These are phyloP conservation scores for Ladona fulva DNA, from an alignment of 1,140 invertebrate genomes.

Conservation along the genomic window DNA sequence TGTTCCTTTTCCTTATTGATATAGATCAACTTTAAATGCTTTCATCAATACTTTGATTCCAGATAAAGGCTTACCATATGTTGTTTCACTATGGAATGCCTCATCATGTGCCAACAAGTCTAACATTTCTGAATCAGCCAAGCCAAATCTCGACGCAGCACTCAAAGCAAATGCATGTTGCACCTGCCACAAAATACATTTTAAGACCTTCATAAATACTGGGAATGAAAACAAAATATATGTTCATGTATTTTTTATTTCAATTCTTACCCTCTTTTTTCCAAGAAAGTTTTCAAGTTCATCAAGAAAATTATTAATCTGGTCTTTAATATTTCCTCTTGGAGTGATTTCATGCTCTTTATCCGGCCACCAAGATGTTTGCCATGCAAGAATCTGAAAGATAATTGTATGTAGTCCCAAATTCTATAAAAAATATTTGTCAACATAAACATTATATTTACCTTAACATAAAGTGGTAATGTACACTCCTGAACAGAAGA, in stretches of 20 bases:
- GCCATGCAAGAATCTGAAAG: constrained; percentile 51
- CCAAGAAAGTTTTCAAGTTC: constrained; percentile 56
- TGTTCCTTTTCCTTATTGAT: too few relatives aligned
- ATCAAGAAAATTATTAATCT: constrained; percentile 50
- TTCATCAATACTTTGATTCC: too few relatives aligned
- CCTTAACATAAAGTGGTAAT: constrained; percentile 56
- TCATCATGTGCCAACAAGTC: constrained; percentile 61
- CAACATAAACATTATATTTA: constrained; percentile 26
- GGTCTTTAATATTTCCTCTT: constrained; percentile 46
- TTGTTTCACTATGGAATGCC: constrained; percentile 53
- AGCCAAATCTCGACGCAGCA: constrained; percentile 55
- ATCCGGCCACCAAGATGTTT: constrained; percentile 49
- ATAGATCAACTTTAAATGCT: too few relatives aligned
- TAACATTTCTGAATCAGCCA: constrained; percentile 64
- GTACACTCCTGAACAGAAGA: constrained; percentile 52
- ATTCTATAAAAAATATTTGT: background rate
- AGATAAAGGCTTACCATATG: constrained; percentile 54
- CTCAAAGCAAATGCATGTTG: constrained; percentile 53
- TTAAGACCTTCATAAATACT: background rate
- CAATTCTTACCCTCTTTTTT: constrained; percentile 35
- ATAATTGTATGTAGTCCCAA: constrained; percentile 13
- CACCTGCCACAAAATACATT: constrained; percentile 29
- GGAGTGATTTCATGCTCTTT: constrained; percentile 37
- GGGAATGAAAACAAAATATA: background rate
- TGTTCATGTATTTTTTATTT: background rate